phyloP scores from a whole-genome alignment of 2,113 vertebrate species.

The Ochotona princeps region DNA sequence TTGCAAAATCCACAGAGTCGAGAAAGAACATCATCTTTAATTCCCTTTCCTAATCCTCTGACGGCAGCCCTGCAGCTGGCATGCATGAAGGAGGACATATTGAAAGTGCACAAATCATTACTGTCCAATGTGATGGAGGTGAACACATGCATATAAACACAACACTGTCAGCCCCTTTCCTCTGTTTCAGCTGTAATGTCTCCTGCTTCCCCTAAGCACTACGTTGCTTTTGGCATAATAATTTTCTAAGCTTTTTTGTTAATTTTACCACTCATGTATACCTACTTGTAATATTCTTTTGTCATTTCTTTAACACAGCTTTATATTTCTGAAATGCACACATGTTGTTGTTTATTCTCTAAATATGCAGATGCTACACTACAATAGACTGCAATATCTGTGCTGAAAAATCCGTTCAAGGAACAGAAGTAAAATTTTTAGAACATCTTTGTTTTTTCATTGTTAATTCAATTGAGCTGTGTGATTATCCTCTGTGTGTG shows the following conservation, averaged over 20 bases:
- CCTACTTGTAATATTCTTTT: slow-evolving; percentile 3
- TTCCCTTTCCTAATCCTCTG: not conserved
- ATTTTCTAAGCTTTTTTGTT: not conserved
- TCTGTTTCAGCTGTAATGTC: not conserved
- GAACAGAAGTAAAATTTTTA: not conserved
- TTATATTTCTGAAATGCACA: slow-evolving; percentile 8
- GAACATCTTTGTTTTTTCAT: slow-evolving; percentile 1
- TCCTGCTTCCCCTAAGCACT: not conserved
- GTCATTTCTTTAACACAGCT: not conserved
- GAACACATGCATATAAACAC: not conserved
- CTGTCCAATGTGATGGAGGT: not conserved
- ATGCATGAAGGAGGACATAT: not conserved
- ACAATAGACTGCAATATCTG: not conserved
- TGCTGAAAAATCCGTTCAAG: not conserved
- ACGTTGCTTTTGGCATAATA: not conserved
- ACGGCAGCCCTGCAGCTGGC: not conserved
- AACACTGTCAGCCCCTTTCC: not conserved
- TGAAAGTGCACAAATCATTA: not conserved
- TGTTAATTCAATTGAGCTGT: slow-evolving; percentile 31
- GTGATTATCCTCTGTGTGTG: not conserved
- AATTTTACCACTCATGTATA: not conserved
- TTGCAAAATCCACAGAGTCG: not conserved
- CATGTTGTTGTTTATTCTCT: not conserved
- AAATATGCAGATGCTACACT: not conserved
- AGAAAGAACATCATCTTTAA: slow-evolving; percentile 1